Evolutionary conservation across 2,888 invertebrate genomes (phyloP).

Genomic region (Dascillus cervinus): DNA sequence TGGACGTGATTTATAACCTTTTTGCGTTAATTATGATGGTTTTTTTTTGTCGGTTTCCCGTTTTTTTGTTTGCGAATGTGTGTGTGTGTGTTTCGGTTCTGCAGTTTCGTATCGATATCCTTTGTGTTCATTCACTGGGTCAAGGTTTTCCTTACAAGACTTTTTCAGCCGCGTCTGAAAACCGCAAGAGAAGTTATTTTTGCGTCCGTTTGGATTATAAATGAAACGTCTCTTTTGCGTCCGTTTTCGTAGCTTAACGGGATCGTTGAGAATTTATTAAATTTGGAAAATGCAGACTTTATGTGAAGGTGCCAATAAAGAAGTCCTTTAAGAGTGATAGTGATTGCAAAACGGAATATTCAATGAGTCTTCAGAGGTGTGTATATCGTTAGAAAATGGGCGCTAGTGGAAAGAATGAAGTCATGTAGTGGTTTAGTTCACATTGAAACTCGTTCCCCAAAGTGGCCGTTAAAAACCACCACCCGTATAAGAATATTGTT

Average conservation of each 20-base stretch:
- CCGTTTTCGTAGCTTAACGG: too few species aligned
- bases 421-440: slow-evolving; percentile 18
- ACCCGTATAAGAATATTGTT: slow-evolving; percentile 15
- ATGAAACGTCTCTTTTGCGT: too few species aligned
- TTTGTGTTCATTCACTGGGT: too few species aligned
- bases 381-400: slow-evolving; percentile 15
- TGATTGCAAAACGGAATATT: slow-evolving; percentile 16
- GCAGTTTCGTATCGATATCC: not conserved
- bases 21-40: slow-evolving; percentile 21
- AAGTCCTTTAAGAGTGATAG: slow-evolving; percentile 13
- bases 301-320: slow-evolving; percentile 6
- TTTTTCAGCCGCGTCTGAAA: too few species aligned
- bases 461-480: slow-evolving; percentile 15
- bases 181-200: too few species aligned
- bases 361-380: slow-evolving; percentile 16
- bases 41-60: too few species aligned
- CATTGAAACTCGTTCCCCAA: slow-evolving; percentile 16
- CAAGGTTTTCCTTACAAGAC: too few species aligned
- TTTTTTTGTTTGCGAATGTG: too few species aligned
- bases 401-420: slow-evolving; percentile 15
- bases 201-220: too few species aligned
- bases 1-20: slow-evolving; percentile 21
- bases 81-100: not conserved
- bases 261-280: too few species aligned
- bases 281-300: slow-evolving; percentile 8